Conservation (phyloP, 2,113 vertebrate genomes). For the Pyxicephalus adspersus region DNA sequence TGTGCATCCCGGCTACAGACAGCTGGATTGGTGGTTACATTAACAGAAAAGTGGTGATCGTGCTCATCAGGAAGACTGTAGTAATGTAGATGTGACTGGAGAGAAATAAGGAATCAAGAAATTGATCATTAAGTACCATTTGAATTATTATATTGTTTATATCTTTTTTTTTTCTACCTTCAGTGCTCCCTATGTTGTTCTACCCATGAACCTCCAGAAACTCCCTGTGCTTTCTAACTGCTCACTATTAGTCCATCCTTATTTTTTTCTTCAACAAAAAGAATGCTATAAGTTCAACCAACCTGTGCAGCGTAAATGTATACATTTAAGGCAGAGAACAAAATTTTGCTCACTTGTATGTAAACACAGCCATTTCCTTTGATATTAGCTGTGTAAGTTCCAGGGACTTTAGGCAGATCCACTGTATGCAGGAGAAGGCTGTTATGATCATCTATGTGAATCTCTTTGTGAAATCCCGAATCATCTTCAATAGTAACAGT, state of each 20-base stretch:
- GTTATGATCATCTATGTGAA: conserved; percentile 76
- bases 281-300: background rate
- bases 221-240: too few relatives aligned
- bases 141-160: too few relatives aligned
- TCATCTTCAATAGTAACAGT: conserved; percentile 56
- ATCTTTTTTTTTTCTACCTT: background rate
- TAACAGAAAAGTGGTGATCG: background rate
- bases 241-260: too few relatives aligned
- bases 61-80: background rate
- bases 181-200: too few relatives aligned
- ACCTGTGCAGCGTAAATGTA: background rate
- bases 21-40: background rate
- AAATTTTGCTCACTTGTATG: conserved; percentile 69
- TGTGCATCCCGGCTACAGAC: background rate
- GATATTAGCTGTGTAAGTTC: conserved; percentile 66
- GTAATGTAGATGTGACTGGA: conserved; percentile 23
- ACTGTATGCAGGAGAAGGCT: conserved; percentile 82
- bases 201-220: too few relatives aligned
- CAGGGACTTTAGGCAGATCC: conserved; percentile 65
- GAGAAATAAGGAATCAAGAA: background rate
- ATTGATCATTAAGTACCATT: too few relatives aligned
- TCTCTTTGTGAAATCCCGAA: conserved; percentile 61
- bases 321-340: background rate
- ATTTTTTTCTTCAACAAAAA: background rate
- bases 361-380: conserved; percentile 73